Percentiles rank a stretch among this genome's conserved stretches.
These are phyloP conservation scores for Thamnophis elegans DNA, from an alignment of 2,797 vertebrate genomes.

Conservation along the genomic window DNA sequence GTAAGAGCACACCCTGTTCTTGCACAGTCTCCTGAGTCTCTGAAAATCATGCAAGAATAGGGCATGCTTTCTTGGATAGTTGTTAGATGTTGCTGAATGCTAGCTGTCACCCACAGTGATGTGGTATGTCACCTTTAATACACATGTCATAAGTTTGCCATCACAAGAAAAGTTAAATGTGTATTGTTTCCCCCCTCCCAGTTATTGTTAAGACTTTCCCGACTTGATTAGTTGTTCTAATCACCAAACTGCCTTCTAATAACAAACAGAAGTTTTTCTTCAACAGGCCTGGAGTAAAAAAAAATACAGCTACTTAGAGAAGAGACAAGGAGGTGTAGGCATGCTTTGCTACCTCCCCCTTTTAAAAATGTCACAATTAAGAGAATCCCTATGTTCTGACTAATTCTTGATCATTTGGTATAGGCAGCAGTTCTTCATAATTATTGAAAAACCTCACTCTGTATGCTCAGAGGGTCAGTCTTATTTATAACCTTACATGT, in stretches of 20 bases:
- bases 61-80: not conserved
- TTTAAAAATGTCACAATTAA: not conserved
- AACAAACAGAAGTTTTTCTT: not conserved
- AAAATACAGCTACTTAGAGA: not conserved
- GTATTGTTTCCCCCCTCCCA: not conserved
- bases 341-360: not conserved
- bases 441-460: not conserved
- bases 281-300: not conserved
- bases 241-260: not conserved
- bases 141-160: not conserved
- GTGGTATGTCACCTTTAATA: not conserved
- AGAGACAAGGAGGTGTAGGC: not conserved
- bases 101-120: not conserved
- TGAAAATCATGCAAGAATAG: not conserved
- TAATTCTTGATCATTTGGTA: not conserved
- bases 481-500: not conserved
- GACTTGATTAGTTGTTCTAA: not conserved
- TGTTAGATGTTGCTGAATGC: not conserved
- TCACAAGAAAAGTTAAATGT: not conserved
- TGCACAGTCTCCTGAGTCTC: not conserved
- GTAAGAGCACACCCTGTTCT: not conserved
- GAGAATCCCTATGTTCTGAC: not conserved
- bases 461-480: not conserved
- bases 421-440: not conserved
- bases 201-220: not conserved